A percentile compares a stretch with the other conserved stretches of the same genome.
Evolutionary conservation across 2,113 vertebrate genomes (phyloP).

Genomic region (Brachionichthys hirsutus): DNA sequence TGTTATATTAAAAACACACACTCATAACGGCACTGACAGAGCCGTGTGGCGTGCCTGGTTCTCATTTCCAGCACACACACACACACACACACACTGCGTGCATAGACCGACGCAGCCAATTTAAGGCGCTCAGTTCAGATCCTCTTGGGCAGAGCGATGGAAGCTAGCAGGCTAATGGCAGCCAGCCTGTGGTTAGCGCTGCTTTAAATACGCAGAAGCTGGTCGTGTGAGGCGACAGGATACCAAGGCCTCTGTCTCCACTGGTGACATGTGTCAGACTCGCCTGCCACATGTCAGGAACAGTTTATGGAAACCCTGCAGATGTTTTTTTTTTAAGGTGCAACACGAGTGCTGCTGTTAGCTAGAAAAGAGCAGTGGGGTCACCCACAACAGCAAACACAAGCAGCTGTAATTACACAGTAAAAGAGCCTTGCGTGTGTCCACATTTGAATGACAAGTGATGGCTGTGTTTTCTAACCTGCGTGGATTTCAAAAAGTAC

Average conservation of each 20-base stretch:
- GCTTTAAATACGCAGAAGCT: conserved; percentile 67
- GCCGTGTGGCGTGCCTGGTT: conserved; percentile 70
- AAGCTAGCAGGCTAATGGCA: conserved; percentile 73
- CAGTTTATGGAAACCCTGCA: conserved; percentile 66
- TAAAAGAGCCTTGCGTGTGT: conserved; percentile 20
- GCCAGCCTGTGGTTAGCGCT: conserved; percentile 70
- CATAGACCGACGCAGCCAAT: conserved; percentile 35
- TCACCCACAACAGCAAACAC: conserved; percentile 44
- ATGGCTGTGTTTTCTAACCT: conserved; percentile 28
- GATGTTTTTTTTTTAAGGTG: conserved; percentile 56
- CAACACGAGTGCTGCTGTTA: conserved; percentile 39
- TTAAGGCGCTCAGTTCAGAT: conserved; percentile 55
- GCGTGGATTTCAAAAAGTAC: neutral
- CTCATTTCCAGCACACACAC: conserved; percentile 71
- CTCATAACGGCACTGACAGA: conserved; percentile 72
- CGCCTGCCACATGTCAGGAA: conserved; percentile 66
- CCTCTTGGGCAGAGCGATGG: conserved; percentile 57
- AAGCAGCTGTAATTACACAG: conserved; percentile 24
- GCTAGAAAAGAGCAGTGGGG: conserved; percentile 30
- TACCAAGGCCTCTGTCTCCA: conserved; percentile 71
- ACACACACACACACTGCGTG: conserved; percentile 10
- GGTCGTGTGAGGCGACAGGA: conserved; percentile 62
- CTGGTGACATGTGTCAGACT: conserved; percentile 71
- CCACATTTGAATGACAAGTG: conserved; percentile 21
- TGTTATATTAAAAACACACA: conserved; percentile 77